Evolutionary conservation across 2,888 invertebrate species (phyloP).

Genomic region (Macrophya alboannulata): DNA sequence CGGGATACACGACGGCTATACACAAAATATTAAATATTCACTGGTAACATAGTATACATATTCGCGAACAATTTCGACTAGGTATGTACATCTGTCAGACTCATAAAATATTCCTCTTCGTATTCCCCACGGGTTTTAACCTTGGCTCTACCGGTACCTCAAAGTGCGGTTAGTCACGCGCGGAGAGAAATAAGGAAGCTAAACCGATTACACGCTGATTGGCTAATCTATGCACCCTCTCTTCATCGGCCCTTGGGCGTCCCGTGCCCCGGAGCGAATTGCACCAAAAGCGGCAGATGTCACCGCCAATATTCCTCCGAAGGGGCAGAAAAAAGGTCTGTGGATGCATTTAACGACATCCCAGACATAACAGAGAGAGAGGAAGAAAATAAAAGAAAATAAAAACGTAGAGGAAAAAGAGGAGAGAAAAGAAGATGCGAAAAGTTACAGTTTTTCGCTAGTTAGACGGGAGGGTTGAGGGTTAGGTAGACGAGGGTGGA

Average conservation of each 20-base stretch:
- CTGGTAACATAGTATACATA: constrained; percentile 48
- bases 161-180: constrained; percentile 74
- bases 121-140: constrained; percentile 55
- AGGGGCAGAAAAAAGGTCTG: not conserved
- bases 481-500: not conserved
- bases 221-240: constrained; percentile 60
- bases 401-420: not conserved
- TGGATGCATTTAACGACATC: constrained; percentile 45
- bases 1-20: not conserved
- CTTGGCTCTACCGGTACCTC: constrained; percentile 56
- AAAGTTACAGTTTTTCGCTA: constrained; percentile 16
- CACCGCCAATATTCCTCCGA: constrained; percentile 6
- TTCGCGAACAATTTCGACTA: constrained; percentile 67
- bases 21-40: constrained; percentile 37
- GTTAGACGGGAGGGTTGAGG: not conserved
- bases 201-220: constrained; percentile 77
- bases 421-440: not conserved
- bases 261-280: constrained; percentile 42
- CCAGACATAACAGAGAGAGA: not conserved
- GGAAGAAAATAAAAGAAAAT: not conserved
- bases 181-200: constrained; percentile 73
- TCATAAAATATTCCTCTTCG: constrained; percentile 71
- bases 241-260: constrained; percentile 19
- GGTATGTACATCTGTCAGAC: constrained; percentile 70
- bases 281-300: constrained; percentile 52